A percentile compares a stretch with the other conserved stretches of the same genome.
phyloP scores from a whole-genome alignment of 2,797 vertebrate genomes.

The Babyrousa celebensis region DNA sequence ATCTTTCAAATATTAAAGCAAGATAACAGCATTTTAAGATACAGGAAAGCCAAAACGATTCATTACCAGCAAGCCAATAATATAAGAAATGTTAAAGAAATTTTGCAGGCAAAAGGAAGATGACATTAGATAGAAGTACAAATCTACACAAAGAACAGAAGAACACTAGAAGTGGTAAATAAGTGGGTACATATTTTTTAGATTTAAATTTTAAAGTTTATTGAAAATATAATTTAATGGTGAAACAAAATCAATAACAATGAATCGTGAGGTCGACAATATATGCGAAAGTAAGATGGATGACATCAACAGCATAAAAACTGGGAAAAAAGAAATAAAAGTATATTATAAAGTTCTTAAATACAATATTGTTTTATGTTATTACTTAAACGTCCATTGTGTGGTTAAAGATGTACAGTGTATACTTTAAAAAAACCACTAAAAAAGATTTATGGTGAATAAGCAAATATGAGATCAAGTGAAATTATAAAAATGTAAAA shows the following conservation, averaged over 20 bases:
- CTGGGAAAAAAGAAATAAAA: background rate
- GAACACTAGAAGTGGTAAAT: background rate
- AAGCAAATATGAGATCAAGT: background rate
- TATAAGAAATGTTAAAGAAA: background rate
- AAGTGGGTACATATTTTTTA: background rate
- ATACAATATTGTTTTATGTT: background rate
- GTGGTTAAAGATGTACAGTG: background rate
- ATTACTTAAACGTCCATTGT: background rate
- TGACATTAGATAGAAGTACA: background rate
- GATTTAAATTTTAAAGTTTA: background rate
- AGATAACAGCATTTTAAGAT: constrained; percentile 7
- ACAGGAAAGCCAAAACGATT: background rate
- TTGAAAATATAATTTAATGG: background rate
- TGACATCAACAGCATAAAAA: background rate
- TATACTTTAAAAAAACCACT: background rate
- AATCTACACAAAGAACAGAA: background rate
- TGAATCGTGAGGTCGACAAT: background rate
- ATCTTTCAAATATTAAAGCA: constrained; percentile 24
- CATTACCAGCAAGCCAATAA: background rate
- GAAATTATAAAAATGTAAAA: constrained; percentile 8
- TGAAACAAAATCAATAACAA: background rate
- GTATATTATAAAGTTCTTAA: background rate
- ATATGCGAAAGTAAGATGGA: background rate
- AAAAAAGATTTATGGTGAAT: background rate
- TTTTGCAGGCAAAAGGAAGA: background rate